Conservation (phyloP, 2,888 invertebrate species). For the Hirtodrosophila duncani region DNA sequence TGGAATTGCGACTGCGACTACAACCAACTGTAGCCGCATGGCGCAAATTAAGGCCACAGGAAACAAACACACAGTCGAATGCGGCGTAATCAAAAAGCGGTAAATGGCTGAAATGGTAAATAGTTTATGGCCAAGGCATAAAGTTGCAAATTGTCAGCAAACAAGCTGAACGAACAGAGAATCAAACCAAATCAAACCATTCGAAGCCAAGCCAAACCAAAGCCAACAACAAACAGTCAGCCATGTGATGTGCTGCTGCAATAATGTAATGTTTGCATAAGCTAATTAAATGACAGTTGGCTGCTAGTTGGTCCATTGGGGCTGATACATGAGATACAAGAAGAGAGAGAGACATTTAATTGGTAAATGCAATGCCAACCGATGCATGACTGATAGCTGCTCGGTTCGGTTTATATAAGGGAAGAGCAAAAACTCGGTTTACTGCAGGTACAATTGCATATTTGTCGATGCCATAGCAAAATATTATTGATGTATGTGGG, state of each 20-base stretch:
- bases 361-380: too few species aligned
- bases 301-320: too few species aligned
- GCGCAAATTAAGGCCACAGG: constrained; percentile 65
- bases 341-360: constrained; percentile 39
- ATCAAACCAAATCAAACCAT: constrained; percentile 20
- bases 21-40: constrained; percentile 14
- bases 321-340: constrained; percentile 38
- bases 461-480: too few species aligned
- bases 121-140: constrained; percentile 58
- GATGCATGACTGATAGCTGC: too few species aligned
- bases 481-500: too few species aligned
- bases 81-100: constrained; percentile 70
- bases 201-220: background rate
- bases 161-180: too few species aligned
- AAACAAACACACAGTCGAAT: constrained; percentile 68
- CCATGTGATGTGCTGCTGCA: too few species aligned
- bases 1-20: constrained; percentile 14
- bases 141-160: constrained; percentile 53
- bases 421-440: too few species aligned
- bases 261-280: constrained; percentile 48
- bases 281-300: constrained; percentile 51
- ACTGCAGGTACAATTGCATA: too few species aligned
- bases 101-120: constrained; percentile 63
- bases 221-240: constrained; percentile 1
- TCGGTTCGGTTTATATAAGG: too few species aligned